Evolutionary conservation across 2,113 vertebrate species (phyloP), one percentile per base, ranked within the genome.

Genomic region (Fukomys damarensis): DNA sequence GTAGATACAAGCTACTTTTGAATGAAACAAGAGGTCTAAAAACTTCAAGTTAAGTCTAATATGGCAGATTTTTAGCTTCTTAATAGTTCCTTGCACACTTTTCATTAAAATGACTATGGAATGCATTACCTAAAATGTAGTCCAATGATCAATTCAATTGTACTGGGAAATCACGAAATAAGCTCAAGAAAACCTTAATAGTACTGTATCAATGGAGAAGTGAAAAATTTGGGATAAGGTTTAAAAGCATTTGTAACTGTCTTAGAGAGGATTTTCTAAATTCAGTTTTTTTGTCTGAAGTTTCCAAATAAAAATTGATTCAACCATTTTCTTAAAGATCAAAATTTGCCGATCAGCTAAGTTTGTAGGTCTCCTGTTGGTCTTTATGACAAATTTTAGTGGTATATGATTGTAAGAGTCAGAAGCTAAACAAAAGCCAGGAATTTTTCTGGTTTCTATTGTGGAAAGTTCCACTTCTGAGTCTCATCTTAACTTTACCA

Each of bases 381-480:
- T 88, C 72, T 56, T 96, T 85, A 79, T 58, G 46, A 91, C 88
- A 95, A 85, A 63, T 58, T 41, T 92, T 92, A 82, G 72, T 85
- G 32, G 52, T 92, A 84, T 85, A 93, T 72, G 61, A 92, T 92
- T 89, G 52, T 66, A 76, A 91, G 58, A 91, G 66, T 95, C 61
- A 90, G 68, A 93, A 63, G 72, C 86, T 90, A 95, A 68, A 93
- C 63, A 87, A 96, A 96, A 87, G 35, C 88, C 84, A 96, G 56
- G 30, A 63, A 79, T 72, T 81, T 96, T 54, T 83, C 87, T 94
- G 66, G 83, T 90, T 96, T 96, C 61, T 93, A 24, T 68, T 95
- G 43, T 79, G 88, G 88, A 91, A 97, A 97, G 43, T 96, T 97
- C 88, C 88, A 93, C 32, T 91, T 95, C 49, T 96, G 41, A 89